These are phyloP conservation scores for Rhyacophila brunnea DNA, from an alignment of 1,140 invertebrate species.

Conservation along the genomic window DNA sequence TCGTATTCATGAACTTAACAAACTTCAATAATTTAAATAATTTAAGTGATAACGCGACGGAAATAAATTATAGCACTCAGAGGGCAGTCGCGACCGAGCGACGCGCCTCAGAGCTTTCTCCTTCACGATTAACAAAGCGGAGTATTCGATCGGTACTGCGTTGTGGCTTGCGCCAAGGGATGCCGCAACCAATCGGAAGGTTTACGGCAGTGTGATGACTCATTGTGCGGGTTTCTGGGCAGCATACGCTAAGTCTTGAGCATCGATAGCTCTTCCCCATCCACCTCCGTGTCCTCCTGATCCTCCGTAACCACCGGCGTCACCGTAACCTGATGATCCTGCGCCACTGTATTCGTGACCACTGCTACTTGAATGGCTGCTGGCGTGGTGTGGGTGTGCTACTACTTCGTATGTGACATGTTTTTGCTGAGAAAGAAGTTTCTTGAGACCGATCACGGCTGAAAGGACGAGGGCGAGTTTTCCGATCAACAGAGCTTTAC, in stretches of 20 bases:
- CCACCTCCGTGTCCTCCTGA: conserved; percentile 60
- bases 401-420: conserved; percentile 84
- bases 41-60: conserved; percentile 15
- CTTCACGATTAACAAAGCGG: conserved; percentile 20
- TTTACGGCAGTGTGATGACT: conserved; percentile 3
- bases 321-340: conserved; percentile 53
- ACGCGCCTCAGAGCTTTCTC: not conserved
- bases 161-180: too few species aligned
- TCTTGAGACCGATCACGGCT: conserved; percentile 79
- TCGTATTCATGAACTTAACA: conserved; percentile 12
- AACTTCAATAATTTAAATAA: conserved; percentile 24
- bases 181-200: not conserved
- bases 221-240: conserved; percentile 62
- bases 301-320: conserved; percentile 55
- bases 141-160: conserved; percentile 33
- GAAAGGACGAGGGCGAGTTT: conserved; percentile 81
- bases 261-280: conserved; percentile 71
- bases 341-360: conserved; percentile 66
- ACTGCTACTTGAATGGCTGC: conserved; percentile 60
- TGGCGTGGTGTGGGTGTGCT: conserved; percentile 74
- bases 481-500: conserved; percentile 79
- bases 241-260: conserved; percentile 72
- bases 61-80: conserved; percentile 15
- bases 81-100: not conserved
- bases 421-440: conserved; percentile 71